Evolutionary conservation across 2,888 invertebrate species (phyloP), one percentile per base, ranked within the genome.

Genomic region (Lasioglossum malachurum): DNA sequence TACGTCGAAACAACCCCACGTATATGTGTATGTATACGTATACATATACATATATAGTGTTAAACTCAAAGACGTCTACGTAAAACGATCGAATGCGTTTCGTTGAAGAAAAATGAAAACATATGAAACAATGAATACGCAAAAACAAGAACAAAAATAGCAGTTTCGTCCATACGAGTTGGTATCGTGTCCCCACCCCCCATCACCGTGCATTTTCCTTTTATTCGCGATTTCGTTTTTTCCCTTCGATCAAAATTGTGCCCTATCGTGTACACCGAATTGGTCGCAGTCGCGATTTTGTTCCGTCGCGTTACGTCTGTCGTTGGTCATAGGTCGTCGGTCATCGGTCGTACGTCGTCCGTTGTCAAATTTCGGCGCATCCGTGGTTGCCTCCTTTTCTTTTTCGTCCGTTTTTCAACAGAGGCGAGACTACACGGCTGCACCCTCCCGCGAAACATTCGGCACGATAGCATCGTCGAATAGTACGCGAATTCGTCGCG

Each of bases 61-160:
- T 85, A 83, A 92, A 92, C 90, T 89, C 78, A 89, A 91, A 91
- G 87, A 79, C 71, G 67, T 74, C 27, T 84, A 78, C 75, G 81
- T 84, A 78, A 77, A 90, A 91, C 90, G 86, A 83, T 90, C 82
- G 82, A 80, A 89, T 87, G 78, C 82, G 86, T 80, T 75, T 82
- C 78, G 75, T 75, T 77, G 84, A 82, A 85, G 84, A 89, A 85
- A 91, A 91, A 86, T 85, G 27, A 87, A 89, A 92, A 92, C 86
- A 69, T 87, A 89, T 88, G 82, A 87, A 92, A 92, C 91, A 87
- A 91, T 80, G 82, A 90, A 90, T 89, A 88, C 83, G 86, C 78
- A 88, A 89, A 91, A 92, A 89, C 87, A 88, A 85, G 88, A 92
- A 92, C 89, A 89, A 91, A 92, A 91, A 89, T 88, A 84, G 78